phyloP scores from a whole-genome alignment of 2,888 invertebrate genomes.

The Drosophila basisetae region DNA sequence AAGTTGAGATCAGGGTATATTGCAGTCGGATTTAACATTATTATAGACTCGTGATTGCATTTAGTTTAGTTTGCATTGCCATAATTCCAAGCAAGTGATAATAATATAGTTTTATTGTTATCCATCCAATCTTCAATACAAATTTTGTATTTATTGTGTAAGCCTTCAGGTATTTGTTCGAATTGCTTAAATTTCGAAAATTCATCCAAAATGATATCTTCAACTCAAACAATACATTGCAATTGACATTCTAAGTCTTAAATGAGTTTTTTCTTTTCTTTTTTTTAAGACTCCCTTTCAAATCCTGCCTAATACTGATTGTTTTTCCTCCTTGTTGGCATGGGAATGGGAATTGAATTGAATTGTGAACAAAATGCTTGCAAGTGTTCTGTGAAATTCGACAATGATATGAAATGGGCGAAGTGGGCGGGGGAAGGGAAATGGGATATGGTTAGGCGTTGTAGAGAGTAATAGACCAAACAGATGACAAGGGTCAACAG shows the following conservation, averaged over 20 bases:
- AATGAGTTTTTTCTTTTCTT: not conserved
- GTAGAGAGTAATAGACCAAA: constrained; percentile 26
- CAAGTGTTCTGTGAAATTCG: constrained; percentile 11
- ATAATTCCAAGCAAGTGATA: not conserved
- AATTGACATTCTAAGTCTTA: not conserved
- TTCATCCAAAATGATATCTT: not conserved
- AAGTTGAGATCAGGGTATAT: not conserved
- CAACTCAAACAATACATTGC: not conserved
- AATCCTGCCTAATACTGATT: not conserved
- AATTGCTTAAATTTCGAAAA: not conserved
- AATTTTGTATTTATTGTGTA: not conserved
- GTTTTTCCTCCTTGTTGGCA: not conserved
- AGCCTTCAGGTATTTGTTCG: not conserved
- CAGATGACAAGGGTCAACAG: constrained; percentile 57
- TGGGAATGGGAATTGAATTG: constrained; percentile 11
- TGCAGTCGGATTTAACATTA: not conserved
- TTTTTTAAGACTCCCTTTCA: not conserved
- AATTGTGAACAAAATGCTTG: constrained; percentile 24
- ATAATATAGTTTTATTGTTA: not conserved
- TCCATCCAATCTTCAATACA: not conserved
- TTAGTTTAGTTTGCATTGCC: not conserved
- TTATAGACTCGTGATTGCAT: not conserved
- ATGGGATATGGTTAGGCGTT: not conserved
- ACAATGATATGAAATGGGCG: not conserved
- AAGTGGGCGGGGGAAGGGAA: no score